phyloP scores from a whole-genome alignment of 1,140 invertebrate genomes.

The Drosophila ambigua region DNA sequence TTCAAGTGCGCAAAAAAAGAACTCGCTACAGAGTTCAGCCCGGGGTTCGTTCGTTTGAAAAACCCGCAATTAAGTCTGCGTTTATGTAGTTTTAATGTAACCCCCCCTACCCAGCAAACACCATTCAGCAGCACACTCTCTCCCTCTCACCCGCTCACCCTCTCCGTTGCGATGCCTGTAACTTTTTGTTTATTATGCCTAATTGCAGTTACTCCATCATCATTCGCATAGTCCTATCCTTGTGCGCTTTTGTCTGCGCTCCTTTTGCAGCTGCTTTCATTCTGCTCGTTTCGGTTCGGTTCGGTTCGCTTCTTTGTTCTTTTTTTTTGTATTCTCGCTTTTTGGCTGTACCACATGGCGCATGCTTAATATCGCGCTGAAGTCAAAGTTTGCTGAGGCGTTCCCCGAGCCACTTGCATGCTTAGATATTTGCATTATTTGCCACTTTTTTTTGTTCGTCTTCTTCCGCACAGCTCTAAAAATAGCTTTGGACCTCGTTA shows the following conservation, averaged over 20 bases:
- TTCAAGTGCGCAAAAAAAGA: conserved; percentile 71
- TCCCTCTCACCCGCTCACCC: conserved; percentile 7
- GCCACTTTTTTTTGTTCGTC: conserved; percentile 47
- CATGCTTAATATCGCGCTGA: conserved; percentile 62
- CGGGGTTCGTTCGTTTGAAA: conserved; percentile 72
- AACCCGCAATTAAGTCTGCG: conserved; percentile 79
- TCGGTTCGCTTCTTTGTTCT: conserved; percentile 29
- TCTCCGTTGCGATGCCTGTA: conserved; percentile 47
- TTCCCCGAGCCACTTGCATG: conserved; percentile 57
- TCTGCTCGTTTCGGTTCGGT: conserved; percentile 18
- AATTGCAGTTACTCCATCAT: conserved; percentile 80
- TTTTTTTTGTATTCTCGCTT: conserved; percentile 2
- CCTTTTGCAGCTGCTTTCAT: conserved; percentile 72
- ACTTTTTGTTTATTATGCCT: conserved; percentile 82
- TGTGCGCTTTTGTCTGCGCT: conserved; percentile 67
- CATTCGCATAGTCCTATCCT: conserved; percentile 37
- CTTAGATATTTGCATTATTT: conserved; percentile 63
- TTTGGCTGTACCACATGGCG: conserved; percentile 48
- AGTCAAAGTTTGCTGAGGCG: conserved; percentile 40
- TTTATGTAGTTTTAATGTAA: conserved; percentile 47
- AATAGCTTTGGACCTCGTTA: conserved; percentile 40
- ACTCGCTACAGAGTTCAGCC: conserved; percentile 15
- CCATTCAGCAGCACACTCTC: not conserved
- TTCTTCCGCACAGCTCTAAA: conserved; percentile 41
- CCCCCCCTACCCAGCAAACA: not conserved